Percentiles rank a stretch among this genome's conserved stretches.
phyloP scores from a whole-genome alignment of 2,797 vertebrate species.

The Brotula barbata region DNA sequence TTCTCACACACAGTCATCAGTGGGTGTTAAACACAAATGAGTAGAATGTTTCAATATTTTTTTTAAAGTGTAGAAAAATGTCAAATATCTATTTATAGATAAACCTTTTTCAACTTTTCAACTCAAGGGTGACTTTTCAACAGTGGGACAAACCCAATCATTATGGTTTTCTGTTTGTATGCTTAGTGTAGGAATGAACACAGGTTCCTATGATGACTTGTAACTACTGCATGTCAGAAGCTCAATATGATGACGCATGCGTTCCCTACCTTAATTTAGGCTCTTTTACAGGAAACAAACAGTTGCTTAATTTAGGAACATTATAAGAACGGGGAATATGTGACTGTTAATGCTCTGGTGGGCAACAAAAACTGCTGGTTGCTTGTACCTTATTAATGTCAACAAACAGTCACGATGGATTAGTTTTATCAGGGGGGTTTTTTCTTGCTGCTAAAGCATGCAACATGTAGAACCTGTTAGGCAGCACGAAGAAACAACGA shows the following conservation, averaged over 20 bases:
- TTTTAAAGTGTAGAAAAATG: conserved; percentile 23
- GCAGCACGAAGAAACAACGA: conserved; percentile 1
- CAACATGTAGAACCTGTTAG: conserved; percentile 15
- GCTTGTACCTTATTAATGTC: conserved; percentile 37
- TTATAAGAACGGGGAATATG: conserved; percentile 45
- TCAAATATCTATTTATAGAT: conserved; percentile 6
- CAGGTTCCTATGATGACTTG: conserved; percentile 50
- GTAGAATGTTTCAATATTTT: conserved; percentile 36
- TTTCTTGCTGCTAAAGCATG: neutral
- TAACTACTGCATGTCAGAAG: conserved; percentile 53
- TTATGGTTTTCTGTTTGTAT: conserved; percentile 61
- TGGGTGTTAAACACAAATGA: conserved; percentile 23
- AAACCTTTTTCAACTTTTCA: conserved; percentile 55
- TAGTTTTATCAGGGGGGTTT: conserved; percentile 11
- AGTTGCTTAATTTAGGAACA: conserved; percentile 61
- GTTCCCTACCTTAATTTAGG: conserved; percentile 57
- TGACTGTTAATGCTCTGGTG: conserved; percentile 45
- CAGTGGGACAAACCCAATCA: conserved; percentile 47
- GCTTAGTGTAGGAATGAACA: conserved; percentile 42
- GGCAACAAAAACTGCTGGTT: conserved; percentile 48
- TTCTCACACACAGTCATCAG: conserved; percentile 10
- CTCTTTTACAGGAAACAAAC: conserved; percentile 65
- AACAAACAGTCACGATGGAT: conserved; percentile 35
- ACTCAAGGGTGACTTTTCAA: conserved; percentile 41
- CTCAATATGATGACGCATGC: conserved; percentile 62